Base-by-base conservation (phyloP, 2,797 vertebrate species). In the Hypotaenidia philippensis region DNA sequence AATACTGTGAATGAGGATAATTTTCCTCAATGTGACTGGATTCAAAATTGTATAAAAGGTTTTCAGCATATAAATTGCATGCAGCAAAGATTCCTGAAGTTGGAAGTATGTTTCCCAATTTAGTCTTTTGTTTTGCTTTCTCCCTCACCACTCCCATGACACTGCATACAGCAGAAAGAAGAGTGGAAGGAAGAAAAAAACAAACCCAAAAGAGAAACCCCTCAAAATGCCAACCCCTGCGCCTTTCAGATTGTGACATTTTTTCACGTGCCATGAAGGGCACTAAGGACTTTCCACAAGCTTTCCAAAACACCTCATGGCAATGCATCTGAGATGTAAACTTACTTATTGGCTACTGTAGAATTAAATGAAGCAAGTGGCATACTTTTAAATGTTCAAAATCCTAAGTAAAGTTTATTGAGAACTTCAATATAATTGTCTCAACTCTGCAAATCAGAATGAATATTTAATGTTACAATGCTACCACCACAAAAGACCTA, bases 401-500 rank as follows among this genome's bases (percentile, higher is more conserved):
- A 82, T 41, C 78, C 69, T 59, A 92, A 94, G 55, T 57, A 75
- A 89, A 93, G 34, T 82, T 92, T 63, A 91, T 79, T 18, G 1
- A 44, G 16, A 92, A 53, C n/a, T 55, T 78, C 69, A 78, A 77
- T 80, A 61, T 80, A 75, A 93, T 79, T 85, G 76, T 82, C 89
- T 91, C 38, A 66, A 52, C 44, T 64, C 16, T 59, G 60, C 55
- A 87, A 93, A 92, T 92, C 38, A 74, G 68, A 89, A 93, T 75
- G 25, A 96, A 93, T 92, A 94, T 63, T 94, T 88, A 93, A 92
- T 61, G 56, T 76, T 57, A 87, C 68, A 78, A 32, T 65, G 79
- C 70, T 84, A 83, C n/a, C 27, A 61, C 19, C 84, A 93, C 75
- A 95, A 80, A 87, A 90, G 61, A 44, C 31, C 20, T 57, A 41